A percentile compares a stretch with the other conserved stretches of the same genome.
phyloP scores from a whole-genome alignment of 64 coral and sea anemone genomes.

The Dendronephthya gigantea region DNA sequence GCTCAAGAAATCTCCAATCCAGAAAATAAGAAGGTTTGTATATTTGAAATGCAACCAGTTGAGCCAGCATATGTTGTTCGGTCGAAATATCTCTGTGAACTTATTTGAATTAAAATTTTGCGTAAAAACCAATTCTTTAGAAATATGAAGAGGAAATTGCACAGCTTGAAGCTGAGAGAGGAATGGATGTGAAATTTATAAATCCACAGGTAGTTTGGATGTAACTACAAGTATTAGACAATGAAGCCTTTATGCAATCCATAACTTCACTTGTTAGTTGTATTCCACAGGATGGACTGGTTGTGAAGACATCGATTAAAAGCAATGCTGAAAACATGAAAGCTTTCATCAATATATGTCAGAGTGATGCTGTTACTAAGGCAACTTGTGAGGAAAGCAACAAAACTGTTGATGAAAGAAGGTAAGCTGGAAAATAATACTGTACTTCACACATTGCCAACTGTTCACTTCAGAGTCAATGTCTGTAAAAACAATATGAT shows the following conservation, averaged over 20 bases:
- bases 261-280: no score
- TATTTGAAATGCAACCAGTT: background rate
- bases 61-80: no score
- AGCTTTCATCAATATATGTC: conserved; percentile 84
- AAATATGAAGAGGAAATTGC: conserved; percentile 97
- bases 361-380: conserved; percentile 55
- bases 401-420: conserved; percentile 55
- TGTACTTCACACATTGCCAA: no score
- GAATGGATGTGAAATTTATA: conserved; percentile 87
- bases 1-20: conserved; percentile 96
- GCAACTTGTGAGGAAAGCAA: conserved; percentile 42
- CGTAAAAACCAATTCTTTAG: conserved; percentile 8
- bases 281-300: conserved; percentile 76
- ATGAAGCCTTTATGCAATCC: no score
- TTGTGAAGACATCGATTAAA: conserved; percentile 70
- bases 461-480: no score
- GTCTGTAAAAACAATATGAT: no score
- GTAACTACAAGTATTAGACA: background rate
- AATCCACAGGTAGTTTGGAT: conserved; percentile 66
- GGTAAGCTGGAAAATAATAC: no score
- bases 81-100: no score
- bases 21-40: conserved; percentile 75
- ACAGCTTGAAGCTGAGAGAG: conserved; percentile 72
- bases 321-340: conserved; percentile 48
- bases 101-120: background rate